Base-by-base conservation (phyloP, 2,113 vertebrate species). In the Silurus asotus region DNA sequence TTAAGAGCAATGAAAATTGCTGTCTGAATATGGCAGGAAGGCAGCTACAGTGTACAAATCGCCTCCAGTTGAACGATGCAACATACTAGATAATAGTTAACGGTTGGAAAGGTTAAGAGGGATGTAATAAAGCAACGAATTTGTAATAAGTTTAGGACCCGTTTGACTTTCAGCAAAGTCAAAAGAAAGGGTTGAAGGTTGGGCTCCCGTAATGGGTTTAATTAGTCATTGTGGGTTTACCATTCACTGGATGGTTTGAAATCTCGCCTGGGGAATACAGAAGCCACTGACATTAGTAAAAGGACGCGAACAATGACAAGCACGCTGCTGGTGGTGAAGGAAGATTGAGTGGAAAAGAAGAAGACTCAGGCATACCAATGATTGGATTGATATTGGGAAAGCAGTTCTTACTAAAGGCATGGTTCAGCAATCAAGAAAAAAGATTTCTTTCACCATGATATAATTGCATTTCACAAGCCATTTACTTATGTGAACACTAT, bases 151-250 rank as follows among this genome's bases (percentile, higher is more conserved):
- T 67, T 15, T 8, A 70, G 69, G n/a, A 64, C 17, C 83, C 76
- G 65, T 28, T 83, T 88, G 85, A 88, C 87, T 86, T 90, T 87
- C 75, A 87, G 48, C 25, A 58, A 28, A 53, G 59, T 58, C 75
- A 53, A 17, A 77, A 56, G 55, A 65, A 25, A 65, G n/a, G 19
- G 10, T 49, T 58, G 61, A 23, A 61, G 67, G 78, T 28, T 70
- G 62, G 37, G 49, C 84, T 85, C 81, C 14, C 15, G 55, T 87
- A 90, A 84, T 85, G 15, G 82, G n/a, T 78, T 84, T 88, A 90
- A 90, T 88, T 85, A 87, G 79, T 75, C 83, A 83, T 23, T 61
- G 55, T 85, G 64, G 86, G 87, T 82, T 83, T 86, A 85, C 74
- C 78, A 76, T 85, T 78, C 84, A 81, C 5, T 56, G 82, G 69